Base-by-base conservation (phyloP, 2,888 invertebrate species). In the Ophion ellenae region DNA sequence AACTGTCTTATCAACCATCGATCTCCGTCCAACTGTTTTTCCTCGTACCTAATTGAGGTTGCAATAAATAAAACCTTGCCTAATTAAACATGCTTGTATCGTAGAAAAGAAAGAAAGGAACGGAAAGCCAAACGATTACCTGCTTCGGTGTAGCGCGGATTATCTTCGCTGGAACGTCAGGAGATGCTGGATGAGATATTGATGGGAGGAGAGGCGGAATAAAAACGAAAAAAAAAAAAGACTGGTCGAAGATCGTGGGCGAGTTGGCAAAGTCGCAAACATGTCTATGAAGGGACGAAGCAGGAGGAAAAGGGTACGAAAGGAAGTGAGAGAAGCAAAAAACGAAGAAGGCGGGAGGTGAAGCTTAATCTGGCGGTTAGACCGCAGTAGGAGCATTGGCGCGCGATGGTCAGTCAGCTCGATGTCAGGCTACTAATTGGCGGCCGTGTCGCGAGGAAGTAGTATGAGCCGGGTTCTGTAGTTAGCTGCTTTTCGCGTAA, bases 351-450 rank as follows among this genome's bases (percentile, higher is more conserved):
- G 47, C 79, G 66, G 71, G 64, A 87, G 83, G 71, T 80, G 89
- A 91, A 87, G 76, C 80, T 61, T 45, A 67, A 80, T 83, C 80
- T 57, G 83, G 61, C 86, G 89, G 90, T 89, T 90, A 89, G 86
- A 88, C 85, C 74, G 85, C 86, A 45, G 83, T 81, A 81, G 77
- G 74, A 86, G 78, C 81, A 83, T 81, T 69, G 86, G 83, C 77
- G 81, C 88, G 91, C 90, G 93, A 93, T 93, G 93, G 93, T 92
- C 93, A 93, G 92, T 92, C 92, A 92, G 92, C 89, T 92, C 92
- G 92, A 92, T 93, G 93, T 93, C 93, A 93, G 91, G 86, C 89
- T 90, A 91, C 93, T 94, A 94, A 94, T 94, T 94, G 93, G 93
- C 93, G 93, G 91, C 92, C 93, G 91, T 93, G 93, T 93, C 93